Base-by-base conservation (phyloP, 1,140 invertebrate genomes). In the Mylabris phalerata region DNA sequence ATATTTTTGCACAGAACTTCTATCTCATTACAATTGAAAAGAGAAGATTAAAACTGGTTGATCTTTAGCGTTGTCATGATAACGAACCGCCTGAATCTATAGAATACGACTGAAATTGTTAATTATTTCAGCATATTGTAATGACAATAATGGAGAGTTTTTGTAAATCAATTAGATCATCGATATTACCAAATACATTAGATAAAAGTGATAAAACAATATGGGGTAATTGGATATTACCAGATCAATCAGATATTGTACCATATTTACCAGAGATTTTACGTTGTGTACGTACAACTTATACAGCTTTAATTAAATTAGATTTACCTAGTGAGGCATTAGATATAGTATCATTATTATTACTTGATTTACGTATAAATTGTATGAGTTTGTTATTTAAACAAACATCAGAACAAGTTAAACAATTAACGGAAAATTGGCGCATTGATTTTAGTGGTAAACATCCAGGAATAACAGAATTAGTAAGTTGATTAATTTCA, bases 341-440 rank as follows among this genome's bases (percentile, higher is more conserved):
- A 40, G 87, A 90, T 66, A 84, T 93, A 47, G 82, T 96, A 38
- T 88, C 88, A 63, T 83, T 84, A 52, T 81, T 97, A 11, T 86
- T 95, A 54, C 87, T 94, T 74, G 90, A 96, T 75, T 83, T 96
- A 64, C 83, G 93, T 62, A 82, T 93, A 45, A 86, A 93, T 71
- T 93, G 92, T 64, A 87, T 98, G 78, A 83, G 84, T 13, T 86
- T 86, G 46, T 79, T 96, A 55, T 87, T 98, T 49, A 88, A 89
- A 70, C 88, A 94, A 70, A 86, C 92, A 3, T 82, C 83, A 1
- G 85, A 89, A 66, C 87, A 90, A 65, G 84, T 95, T 32, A 83
- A 85, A 65, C 79, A 81, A n/a, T 77, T 98, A 2, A 84, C 87
- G 66, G 95, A 98, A 76, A 89, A 82, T 0, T 98, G 95, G 94